phyloP scores from a whole-genome alignment of 2,113 vertebrate genomes.

The Pungitius pungitius region DNA sequence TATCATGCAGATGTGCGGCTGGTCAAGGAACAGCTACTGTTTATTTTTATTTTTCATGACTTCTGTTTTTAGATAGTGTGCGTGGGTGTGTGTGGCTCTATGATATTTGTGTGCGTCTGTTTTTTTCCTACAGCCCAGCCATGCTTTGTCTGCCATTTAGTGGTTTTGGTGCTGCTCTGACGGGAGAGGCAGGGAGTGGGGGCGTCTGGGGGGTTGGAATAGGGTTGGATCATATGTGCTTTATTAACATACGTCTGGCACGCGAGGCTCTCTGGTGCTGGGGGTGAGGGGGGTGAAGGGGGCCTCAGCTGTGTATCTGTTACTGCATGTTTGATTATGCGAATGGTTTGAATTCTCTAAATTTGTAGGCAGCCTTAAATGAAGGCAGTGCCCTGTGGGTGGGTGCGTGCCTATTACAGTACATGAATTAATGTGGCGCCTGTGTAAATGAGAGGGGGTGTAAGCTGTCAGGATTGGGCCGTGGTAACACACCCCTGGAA shows the following conservation, averaged over 20 bases:
- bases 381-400: constrained; percentile 47
- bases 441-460: constrained; percentile 61
- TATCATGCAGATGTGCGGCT: constrained; percentile 8
- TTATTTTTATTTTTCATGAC: constrained; percentile 25
- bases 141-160: constrained; percentile 64
- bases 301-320: constrained; percentile 62
- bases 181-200: constrained; percentile 28
- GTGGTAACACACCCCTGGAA: constrained; percentile 28
- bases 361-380: constrained; percentile 54
- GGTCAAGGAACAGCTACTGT: constrained; percentile 18
- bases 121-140: constrained; percentile 46
- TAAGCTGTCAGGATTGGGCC: constrained; percentile 41
- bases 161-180: constrained; percentile 53
- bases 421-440: constrained; percentile 63
- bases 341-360: constrained; percentile 68
- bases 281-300: constrained; percentile 6
- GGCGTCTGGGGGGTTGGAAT: constrained; percentile 22
- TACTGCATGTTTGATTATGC: constrained; percentile 68
- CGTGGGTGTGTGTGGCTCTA: constrained; percentile 25
- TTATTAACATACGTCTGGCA: constrained; percentile 69
- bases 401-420: constrained; percentile 51
- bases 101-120: constrained; percentile 47
- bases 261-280: constrained; percentile 11
- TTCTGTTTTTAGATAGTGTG: constrained; percentile 7
- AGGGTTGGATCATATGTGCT: constrained; percentile 42